Percentiles rank a stretch among this genome's conserved stretches.
Conservation (phyloP, 2,888 invertebrate genomes). For the Nephrotoma flavescens region DNA sequence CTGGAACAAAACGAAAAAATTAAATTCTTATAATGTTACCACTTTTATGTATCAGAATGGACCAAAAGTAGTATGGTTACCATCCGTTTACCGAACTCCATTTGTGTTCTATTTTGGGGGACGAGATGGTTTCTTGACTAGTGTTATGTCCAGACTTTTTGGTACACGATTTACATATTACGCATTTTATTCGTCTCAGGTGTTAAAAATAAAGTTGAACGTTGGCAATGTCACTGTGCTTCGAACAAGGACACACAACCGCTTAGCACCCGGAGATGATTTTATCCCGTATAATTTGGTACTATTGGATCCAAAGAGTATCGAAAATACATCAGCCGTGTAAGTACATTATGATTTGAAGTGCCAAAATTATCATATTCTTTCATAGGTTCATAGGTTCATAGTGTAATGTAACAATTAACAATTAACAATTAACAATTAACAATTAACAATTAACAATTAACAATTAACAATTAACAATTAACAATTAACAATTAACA, state of each 20-base stretch:
- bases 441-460: too few species aligned
- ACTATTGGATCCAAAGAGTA: not conserved
- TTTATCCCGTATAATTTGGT: not conserved
- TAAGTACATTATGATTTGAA: not conserved
- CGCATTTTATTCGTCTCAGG: not conserved
- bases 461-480: too few species aligned
- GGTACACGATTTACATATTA: not conserved
- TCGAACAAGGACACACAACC: too few species aligned
- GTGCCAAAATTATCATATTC: not conserved
- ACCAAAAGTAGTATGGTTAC: not conserved
- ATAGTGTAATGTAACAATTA: too few species aligned
- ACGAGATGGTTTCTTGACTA: not conserved
- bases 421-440: too few species aligned
- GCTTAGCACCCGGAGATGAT: not conserved
- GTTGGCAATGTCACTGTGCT: not conserved
- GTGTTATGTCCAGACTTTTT: not conserved
- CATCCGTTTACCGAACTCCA: not conserved
- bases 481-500: too few species aligned
- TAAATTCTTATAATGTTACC: not conserved
- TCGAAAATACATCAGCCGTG: not conserved
- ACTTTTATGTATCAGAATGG: not conserved
- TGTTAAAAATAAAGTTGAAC: not conserved
- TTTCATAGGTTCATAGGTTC: too few species aligned
- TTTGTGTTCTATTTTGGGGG: conserved; percentile 1
- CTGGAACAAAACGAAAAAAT: not conserved